A percentile compares a stretch with the other conserved stretches of the same genome.
These are phyloP conservation scores for Gnathonemus longibarbis DNA, from an alignment of 2,113 vertebrate species.

Conservation along the genomic window DNA sequence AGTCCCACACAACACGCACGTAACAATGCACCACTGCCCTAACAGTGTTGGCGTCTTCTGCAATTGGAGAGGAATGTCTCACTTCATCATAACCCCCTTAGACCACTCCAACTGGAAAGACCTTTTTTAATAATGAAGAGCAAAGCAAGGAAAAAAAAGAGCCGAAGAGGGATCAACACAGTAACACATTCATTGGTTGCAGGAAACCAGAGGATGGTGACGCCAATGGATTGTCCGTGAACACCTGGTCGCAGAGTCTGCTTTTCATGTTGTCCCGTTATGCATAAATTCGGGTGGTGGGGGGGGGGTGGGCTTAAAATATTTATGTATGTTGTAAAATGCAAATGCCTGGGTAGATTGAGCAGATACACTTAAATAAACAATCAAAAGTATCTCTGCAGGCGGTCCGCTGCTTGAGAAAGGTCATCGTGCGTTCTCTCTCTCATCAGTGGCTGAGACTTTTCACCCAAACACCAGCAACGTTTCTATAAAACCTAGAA, in stretches of 20 bases:
- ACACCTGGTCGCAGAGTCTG: conserved; percentile 29
- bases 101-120: conserved; percentile 13
- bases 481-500: conserved; percentile 48
- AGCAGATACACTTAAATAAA: conserved; percentile 40
- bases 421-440: conserved; percentile 32
- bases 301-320: conserved; percentile 30
- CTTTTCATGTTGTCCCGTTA: conserved; percentile 19
- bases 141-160: conserved; percentile 10
- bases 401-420: conserved; percentile 27
- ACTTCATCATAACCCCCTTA: conserved; percentile 13
- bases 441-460: conserved; percentile 28
- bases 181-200: conserved; percentile 32
- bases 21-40: background rate
- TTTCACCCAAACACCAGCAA: conserved; percentile 39
- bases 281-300: conserved; percentile 25
- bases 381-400: conserved; percentile 26
- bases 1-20: background rate
- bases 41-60: background rate
- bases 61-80: background rate
- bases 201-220: conserved; percentile 44
- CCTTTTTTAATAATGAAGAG: conserved; percentile 8
- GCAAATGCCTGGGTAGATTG: conserved; percentile 38
- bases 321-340: conserved; percentile 41
- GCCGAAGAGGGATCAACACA: conserved; percentile 28
- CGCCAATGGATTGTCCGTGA: conserved; percentile 45